Conservation (phyloP, 2,888 invertebrate genomes). For the Cylindroiulus punctatus region DNA sequence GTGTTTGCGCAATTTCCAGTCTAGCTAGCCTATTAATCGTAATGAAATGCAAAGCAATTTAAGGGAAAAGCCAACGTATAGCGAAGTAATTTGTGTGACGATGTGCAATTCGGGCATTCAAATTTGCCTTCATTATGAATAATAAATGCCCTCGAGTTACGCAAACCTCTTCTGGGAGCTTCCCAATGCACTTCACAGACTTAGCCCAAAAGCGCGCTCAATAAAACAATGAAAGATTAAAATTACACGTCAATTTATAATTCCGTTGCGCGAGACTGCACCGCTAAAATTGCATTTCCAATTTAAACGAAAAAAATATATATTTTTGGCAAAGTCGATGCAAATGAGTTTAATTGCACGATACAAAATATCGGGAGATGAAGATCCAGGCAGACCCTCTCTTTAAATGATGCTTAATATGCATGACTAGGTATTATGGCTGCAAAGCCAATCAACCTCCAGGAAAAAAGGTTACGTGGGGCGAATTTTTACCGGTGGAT, state of each 20-base stretch:
- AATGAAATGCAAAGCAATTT: conserved; percentile 40
- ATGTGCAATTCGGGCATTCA: conserved; percentile 49
- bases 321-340: not conserved
- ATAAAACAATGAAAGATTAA: conserved; percentile 52
- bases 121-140: conserved; percentile 51
- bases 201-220: conserved; percentile 25
- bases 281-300: not conserved
- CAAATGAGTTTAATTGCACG: conserved; percentile 34
- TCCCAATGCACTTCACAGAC: conserved; percentile 15
- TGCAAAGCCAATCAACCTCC: not conserved
- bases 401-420: not conserved
- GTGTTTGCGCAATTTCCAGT: conserved; percentile 37
- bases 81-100: conserved; percentile 51
- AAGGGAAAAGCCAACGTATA: conserved; percentile 37
- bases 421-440: not conserved
- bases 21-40: conserved; percentile 46
- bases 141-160: conserved; percentile 49
- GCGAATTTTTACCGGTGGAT: not conserved
- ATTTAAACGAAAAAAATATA: not conserved
- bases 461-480: not conserved
- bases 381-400: not conserved
- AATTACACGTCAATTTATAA: conserved; percentile 44
- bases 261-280: not conserved
- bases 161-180: conserved; percentile 50
- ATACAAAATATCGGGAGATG: conserved; percentile 10